These are phyloP conservation scores for Parambassis ranga DNA, from an alignment of 2,797 vertebrate species.

Conservation along the genomic window DNA sequence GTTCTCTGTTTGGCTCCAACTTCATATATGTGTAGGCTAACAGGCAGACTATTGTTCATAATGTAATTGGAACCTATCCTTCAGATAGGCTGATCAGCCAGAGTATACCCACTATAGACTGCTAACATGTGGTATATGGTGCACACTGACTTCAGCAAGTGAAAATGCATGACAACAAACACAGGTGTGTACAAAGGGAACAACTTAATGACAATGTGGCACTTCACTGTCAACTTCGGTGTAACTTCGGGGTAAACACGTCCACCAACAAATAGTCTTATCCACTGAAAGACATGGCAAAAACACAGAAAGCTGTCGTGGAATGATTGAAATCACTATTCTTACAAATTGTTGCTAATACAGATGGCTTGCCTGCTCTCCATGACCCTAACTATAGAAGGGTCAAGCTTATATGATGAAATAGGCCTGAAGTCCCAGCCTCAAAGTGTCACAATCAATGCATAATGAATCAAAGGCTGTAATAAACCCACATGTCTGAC, in stretches of 20 bases:
- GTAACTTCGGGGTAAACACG: not conserved
- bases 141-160: not conserved
- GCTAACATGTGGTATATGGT: not conserved
- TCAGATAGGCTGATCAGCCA: slow-evolving; percentile 4
- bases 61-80: slow-evolving; percentile 8
- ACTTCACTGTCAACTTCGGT: no score
- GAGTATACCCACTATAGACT: not conserved
- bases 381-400: no score
- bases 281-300: no score
- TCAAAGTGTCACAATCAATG: not conserved
- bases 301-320: no score
- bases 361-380: no score
- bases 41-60: slow-evolving; percentile 19
- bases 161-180: not conserved
- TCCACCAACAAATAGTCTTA: no score
- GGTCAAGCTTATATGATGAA: no score
- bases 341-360: no score
- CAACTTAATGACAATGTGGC: not conserved
- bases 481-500: not conserved
- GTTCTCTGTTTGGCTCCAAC: slow-evolving; percentile 24
- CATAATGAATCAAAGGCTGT: not conserved
- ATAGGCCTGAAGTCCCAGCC: not conserved
- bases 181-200: not conserved
- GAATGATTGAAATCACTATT: no score
- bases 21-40: slow-evolving; percentile 24